Evolutionary conservation across 2,888 invertebrate species (phyloP).

Genomic region (Ganaspis brasiliensis): DNA sequence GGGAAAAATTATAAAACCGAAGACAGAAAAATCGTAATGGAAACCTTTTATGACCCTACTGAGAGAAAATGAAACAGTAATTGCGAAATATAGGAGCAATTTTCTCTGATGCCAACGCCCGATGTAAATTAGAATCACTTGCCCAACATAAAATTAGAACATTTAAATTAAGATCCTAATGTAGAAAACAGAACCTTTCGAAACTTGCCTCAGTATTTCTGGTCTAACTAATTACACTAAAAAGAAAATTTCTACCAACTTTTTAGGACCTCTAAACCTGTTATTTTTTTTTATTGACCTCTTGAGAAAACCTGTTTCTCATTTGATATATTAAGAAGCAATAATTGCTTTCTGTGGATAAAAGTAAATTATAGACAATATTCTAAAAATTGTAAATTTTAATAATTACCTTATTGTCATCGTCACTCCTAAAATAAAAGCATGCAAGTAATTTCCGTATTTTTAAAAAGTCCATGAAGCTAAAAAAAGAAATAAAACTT

Average conservation of each 20-base stretch:
- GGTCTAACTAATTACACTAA: background rate
- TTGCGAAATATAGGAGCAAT: background rate
- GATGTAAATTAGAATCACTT: constrained; percentile 22
- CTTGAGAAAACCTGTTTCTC: background rate
- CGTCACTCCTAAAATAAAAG: too few relatives aligned
- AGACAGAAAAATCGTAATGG: too few relatives aligned
- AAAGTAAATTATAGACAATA: too few relatives aligned
- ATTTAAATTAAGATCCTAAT: constrained; percentile 20
- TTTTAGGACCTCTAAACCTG: background rate
- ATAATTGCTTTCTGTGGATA: too few relatives aligned
- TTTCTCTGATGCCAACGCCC: constrained; percentile 26
- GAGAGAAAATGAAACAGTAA: background rate
- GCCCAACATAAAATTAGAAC: constrained; percentile 19
- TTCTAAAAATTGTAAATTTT: too few relatives aligned
- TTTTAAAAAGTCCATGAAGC: background rate
- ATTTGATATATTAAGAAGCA: background rate
- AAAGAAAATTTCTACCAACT: background rate
- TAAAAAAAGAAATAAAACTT: background rate
- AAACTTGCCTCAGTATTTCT: background rate
- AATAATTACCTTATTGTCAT: too few relatives aligned
- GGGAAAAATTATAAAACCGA: too few relatives aligned
- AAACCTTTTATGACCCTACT: background rate
- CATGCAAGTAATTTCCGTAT: background rate
- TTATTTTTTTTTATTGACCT: background rate
- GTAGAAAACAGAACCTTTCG: constrained; percentile 1